Base-by-base conservation (phyloP, 2,113 vertebrate species). In the Eulemur rufifrons region DNA sequence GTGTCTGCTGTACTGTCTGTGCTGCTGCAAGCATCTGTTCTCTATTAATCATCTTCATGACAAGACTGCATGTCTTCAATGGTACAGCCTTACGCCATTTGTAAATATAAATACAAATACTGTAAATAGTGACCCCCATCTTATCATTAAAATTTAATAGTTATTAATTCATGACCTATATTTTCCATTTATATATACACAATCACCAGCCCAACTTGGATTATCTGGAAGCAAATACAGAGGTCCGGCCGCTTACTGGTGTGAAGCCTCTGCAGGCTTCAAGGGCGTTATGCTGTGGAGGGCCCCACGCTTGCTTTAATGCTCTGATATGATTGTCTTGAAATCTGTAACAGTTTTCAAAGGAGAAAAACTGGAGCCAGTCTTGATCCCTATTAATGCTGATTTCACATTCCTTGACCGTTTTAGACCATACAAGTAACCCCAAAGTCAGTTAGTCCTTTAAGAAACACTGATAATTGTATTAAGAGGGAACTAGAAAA, bases 261-360 rank as follows among this genome's bases (percentile, higher is more conserved):
- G 1, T 89, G 23, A 6, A n/a, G 25, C 3, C 21, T 68, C 0
- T 25, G 0, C 0, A 11, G 14, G 52, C 32, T 47, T 3, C 34
- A 1, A 78, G 7, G 3, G 76, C 34, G 47, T 83, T 27, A n/a
- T 50, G 45, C 13, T 66, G 17, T 63, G 20, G 56, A 39, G 61
- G 14, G 10, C 4, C 20, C 6, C 34, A 10, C 6, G 12, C 32
- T 77, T 37, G 59, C 5, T 52, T 76, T 68, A 68, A 23, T 64
- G 12, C 29, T 91, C 54, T 91, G 32, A 29, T 45, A 64, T 15
- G 8, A 61, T 0, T 63, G 23, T 45, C 42, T 54, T 92, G 12
- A 81, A 69, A 87, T 78, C n/a, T 23, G 1, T 45, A 56, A 42
- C 29, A 15, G 9, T 81, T 89, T 88, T 61, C 2, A 12, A 69